phyloP scores from a whole-genome alignment of 2,797 vertebrate genomes.

The Poeciliopsis turneri region DNA sequence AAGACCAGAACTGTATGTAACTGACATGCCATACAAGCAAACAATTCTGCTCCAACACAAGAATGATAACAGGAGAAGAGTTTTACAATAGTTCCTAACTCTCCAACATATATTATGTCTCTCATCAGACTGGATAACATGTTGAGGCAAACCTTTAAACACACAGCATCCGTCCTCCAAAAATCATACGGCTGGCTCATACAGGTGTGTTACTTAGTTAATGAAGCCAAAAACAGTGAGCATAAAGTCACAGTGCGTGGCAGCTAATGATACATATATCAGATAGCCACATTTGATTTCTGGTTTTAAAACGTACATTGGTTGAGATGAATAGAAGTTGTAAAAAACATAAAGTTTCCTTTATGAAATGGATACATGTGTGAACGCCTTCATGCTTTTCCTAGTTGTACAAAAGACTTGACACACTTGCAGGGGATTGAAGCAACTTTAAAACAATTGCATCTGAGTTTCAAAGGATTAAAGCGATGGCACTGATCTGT shows the following conservation, averaged over 20 bases:
- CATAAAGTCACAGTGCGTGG: background rate
- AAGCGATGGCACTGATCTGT: background rate
- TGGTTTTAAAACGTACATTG: background rate
- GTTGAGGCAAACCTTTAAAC: background rate
- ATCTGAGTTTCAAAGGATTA: background rate
- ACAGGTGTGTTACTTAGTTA: background rate
- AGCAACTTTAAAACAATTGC: background rate
- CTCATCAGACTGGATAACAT: background rate
- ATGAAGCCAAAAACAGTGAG: background rate
- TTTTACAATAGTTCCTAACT: background rate
- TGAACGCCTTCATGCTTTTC: background rate
- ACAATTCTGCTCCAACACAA: background rate
- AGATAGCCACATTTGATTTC: background rate
- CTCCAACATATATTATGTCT: background rate
- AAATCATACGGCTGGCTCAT: background rate
- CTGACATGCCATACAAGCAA: background rate
- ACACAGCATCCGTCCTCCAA: background rate
- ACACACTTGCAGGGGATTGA: background rate
- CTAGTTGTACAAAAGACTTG: background rate
- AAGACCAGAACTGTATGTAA: too few species aligned
- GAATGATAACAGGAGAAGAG: background rate
- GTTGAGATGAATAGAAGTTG: background rate
- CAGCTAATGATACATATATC: background rate
- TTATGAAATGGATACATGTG: background rate
- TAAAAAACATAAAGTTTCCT: background rate